phyloP scores from a whole-genome alignment of 1,140 invertebrate species.

The Pinna nobilis region DNA sequence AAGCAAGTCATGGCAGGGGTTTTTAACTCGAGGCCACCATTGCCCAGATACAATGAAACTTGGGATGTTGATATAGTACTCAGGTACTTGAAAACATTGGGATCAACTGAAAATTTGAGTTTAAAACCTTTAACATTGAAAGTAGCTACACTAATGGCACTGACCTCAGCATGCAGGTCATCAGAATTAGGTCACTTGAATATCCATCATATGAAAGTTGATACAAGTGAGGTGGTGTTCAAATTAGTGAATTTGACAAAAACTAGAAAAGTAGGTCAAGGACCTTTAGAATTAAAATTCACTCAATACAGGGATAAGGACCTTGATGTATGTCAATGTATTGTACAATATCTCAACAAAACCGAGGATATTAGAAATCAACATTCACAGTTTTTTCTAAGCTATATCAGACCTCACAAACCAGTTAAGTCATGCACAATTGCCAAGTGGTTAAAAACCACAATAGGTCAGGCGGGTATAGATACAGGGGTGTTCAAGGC shows the following conservation, averaged over 20 bases:
- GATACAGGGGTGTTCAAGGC: slow-evolving; percentile 15
- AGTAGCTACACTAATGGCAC: slow-evolving; percentile 1
- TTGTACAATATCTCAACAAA: slow-evolving; percentile 9
- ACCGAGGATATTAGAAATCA: background rate
- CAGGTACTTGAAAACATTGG: background rate
- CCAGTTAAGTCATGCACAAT: slow-evolving; percentile 24
- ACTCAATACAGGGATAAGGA: background rate
- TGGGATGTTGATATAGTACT: slow-evolving; percentile 4
- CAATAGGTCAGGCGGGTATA: slow-evolving; percentile 1
- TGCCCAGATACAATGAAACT: slow-evolving; percentile 19
- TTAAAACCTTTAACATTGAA: background rate
- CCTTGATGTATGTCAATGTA: slow-evolving; percentile 4
- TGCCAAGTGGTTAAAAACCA: slow-evolving; percentile 22
- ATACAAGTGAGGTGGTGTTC: slow-evolving; percentile 4
- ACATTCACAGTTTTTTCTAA: slow-evolving; percentile 4
- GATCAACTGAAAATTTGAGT: background rate
- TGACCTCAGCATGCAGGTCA: slow-evolving; percentile 1
- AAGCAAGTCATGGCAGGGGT: slow-evolving; percentile 22
- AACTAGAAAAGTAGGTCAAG: background rate
- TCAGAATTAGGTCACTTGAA: background rate
- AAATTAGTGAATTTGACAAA: slow-evolving; percentile 15
- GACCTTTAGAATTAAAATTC: background rate
- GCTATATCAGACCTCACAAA: slow-evolving; percentile 23
- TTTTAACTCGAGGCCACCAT: slow-evolving; percentile 16
- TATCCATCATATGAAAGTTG: background rate